Base-by-base conservation (phyloP, 2,888 invertebrate species). In the Alloplasta piceator region DNA sequence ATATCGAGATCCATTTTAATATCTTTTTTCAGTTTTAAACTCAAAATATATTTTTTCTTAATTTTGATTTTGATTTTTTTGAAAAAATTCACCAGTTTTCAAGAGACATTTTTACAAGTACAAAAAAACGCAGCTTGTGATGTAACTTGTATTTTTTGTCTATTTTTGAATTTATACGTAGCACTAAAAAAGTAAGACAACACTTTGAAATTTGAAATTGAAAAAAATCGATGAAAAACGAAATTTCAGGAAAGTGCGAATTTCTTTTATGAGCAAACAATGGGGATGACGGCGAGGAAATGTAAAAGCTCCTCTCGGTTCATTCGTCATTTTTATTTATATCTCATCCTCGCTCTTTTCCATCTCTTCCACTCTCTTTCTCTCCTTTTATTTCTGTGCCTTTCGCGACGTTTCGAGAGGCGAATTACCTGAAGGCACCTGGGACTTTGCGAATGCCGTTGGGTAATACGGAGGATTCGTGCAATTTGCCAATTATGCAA, bases 401-500 rank as follows among this genome's bases (percentile, higher is more conserved):
- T 50, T 50, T 52, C 1, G 26, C 26, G 50, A 66, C 75, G 60
- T 52, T 26, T 26, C 73, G 58, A 38, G 71, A 63, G 63, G 75
- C 75, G 74, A 82, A 84, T 84, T 81, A 82, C 82, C 76, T 78
- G 79, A 58, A 55, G 78, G 74, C 80, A 83, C 83, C 82, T 80
- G 82, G 84, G 83, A 82, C 75, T 72, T 63, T 83, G 83, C 86
- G 87, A 77, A 78, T 83, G 73, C 78, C 80, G 71, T 72, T 68
- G 78, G 83, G 83, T 78, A 84, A 84, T 82, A 83, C 64, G 75
- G 67, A 72, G 67, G 89, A 89, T 89, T 89, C 88, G 87, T 86
- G 84, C 89, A 87, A 87, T 88, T 87, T 85, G 84, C 87, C 88
- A 82, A 88, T 88, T 89, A 89, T 88, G 89, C 87, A 88, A 89